Evolutionary conservation across 2,113 vertebrate species (phyloP), one percentile per base, ranked within the genome.

Genomic region (Parus major): DNA sequence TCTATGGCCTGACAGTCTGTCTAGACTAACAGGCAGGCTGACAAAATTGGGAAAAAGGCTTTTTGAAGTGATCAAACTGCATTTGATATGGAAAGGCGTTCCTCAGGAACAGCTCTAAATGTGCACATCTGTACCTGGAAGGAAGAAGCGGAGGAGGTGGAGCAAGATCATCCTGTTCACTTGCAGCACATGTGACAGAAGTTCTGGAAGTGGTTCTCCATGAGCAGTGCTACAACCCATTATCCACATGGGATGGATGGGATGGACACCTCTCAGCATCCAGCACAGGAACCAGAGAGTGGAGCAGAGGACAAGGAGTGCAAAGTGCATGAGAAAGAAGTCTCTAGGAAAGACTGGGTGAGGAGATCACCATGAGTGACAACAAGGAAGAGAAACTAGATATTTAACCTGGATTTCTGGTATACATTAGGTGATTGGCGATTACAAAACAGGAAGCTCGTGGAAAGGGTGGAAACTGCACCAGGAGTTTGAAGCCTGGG

Each of bases 191-290:
- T 16, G 0, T 49, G 44, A 75, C 44, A 85, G 52, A 39, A 53
- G 10, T 18, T 76, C 41, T 60, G 20, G n/a, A 57, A 72, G 65
- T 1, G 1, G 4, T 15, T 93, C 22, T 78, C 42, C 21, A 23
- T 4, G 24, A 39, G 6, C 0, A 0, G 11, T 42, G 50, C 77
- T 65, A 27, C 24, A 68, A 3, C 10, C 49, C 20, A 12, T 12
- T 56, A 57, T 20, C 31, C 31, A 52, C 29, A 7, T 3, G 2
- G 39, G 39, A 39, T 39, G 39, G 39, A 7, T 3, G 2, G 39
- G 39, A 39, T 39, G 39, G 39, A 39, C 39, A 39, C 39, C 39
- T 39, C 39, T 12, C 39, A 72, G 13, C 28, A 49, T 18, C 27
- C 10, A 19, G n/a, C 19, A 52, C 20, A 64, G 49, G 39, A 70